Base-by-base conservation (phyloP, 1,140 invertebrate genomes). In the Ptiloglossa arizonensis region DNA sequence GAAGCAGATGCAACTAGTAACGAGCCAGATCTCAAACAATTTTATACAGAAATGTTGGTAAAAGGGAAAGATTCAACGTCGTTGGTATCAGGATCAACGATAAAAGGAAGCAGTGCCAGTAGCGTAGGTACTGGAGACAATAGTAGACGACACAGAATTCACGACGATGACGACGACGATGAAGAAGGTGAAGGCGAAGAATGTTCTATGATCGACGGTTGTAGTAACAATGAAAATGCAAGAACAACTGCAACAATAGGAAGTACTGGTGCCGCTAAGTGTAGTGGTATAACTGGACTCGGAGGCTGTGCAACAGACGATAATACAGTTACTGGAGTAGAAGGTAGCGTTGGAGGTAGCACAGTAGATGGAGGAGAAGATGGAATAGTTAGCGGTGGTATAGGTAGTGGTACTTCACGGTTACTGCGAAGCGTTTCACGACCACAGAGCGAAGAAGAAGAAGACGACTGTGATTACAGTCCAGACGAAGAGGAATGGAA, bases 401-500 rank as follows among this genome's bases (percentile, higher is more conserved):
- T 78, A 59, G 87, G 89, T 54, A 86, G 90, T 48, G 90, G 89
- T 41, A 92, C 90, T 19, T 91, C 86, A 50, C 91, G 92, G 71
- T 86, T 95, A 6, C 82, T 95, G 17, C 87, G 94, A 88, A 94
- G 93, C 88, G 94, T 95, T 24, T 95, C 95, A 9, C 86, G 94
- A 79, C 94, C 95, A 2, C 94, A 94, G 79, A 95, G 93, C 85
- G 94, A 95, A 80, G 95, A 96, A 86, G 96, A 96, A 86, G 96
- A 96, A 78, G 95, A 96, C 76, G 95, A 96, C 81, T 95, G 95
- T 86, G 96, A 96, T 85, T 96, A 96, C 76, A 96, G 95, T 88
- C 95, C 95, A 0, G 95, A 96, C 80, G 96, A 96, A 88, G 95
- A 96, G 87, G 96, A 96, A 75, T 95, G 95, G 93, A 95, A 96